These are phyloP conservation scores for Apocrypta bakeri DNA, from an alignment of 1,140 invertebrate genomes.

Conservation along the genomic window DNA sequence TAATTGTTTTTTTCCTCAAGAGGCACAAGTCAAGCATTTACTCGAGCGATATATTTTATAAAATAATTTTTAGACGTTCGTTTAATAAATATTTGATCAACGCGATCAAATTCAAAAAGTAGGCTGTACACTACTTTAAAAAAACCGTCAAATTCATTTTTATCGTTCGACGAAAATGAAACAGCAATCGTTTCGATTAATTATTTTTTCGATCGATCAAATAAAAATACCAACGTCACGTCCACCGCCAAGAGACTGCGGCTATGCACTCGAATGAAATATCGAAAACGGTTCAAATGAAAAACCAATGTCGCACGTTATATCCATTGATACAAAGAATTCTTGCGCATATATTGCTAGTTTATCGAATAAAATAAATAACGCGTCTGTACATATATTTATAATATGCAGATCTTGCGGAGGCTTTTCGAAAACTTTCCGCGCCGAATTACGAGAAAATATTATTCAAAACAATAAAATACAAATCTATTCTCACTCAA, in stretches of 20 bases:
- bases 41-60: too few relatives aligned
- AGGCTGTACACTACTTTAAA: background rate
- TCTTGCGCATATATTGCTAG: background rate
- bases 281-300: slow-evolving; percentile 4
- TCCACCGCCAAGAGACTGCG: background rate
- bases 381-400: too few relatives aligned
- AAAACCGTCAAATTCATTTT: background rate
- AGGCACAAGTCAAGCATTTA: too few relatives aligned
- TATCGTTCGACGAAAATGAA: slow-evolving; percentile 49
- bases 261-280: background rate
- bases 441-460: background rate
- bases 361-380: background rate
- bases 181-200: background rate
- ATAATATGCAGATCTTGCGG: too few relatives aligned
- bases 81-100: too few relatives aligned
- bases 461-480: slow-evolving; percentile 1
- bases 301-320: background rate
- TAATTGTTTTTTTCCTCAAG: too few relatives aligned
- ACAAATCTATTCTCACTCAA: background rate
- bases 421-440: background rate
- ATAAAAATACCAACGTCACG: background rate
- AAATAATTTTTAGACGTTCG: too few relatives aligned
- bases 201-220: slow-evolving; percentile 16
- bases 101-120: too few relatives aligned
- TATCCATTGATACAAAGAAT: background rate